A percentile compares a stretch with the other conserved stretches of the same genome.
These are phyloP conservation scores for Halcyon smyrnensis DNA, from an alignment of 2,797 vertebrate genomes.

Conservation along the genomic window DNA sequence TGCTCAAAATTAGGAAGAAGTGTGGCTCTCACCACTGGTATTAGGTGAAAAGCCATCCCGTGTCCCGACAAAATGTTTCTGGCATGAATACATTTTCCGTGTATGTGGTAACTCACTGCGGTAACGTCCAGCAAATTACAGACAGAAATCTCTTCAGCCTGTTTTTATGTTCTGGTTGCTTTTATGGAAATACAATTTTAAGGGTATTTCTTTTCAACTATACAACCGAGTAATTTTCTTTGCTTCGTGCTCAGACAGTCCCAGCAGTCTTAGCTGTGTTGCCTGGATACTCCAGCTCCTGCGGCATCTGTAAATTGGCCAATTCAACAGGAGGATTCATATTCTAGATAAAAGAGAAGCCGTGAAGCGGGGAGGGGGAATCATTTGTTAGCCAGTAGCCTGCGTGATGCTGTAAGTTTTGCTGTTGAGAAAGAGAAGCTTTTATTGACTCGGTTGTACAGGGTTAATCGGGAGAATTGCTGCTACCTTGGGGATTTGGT, in stretches of 20 bases:
- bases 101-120: neutral
- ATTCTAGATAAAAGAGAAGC: slow-evolving; percentile 30
- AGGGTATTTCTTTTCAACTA: slow-evolving; percentile 33
- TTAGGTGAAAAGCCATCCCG: neutral
- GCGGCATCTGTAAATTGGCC: slow-evolving; percentile 66
- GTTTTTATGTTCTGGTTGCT: neutral
- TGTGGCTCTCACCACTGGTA: neutral
- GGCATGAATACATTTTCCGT: neutral
- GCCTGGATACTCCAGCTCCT: slow-evolving; percentile 70
- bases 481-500: neutral
- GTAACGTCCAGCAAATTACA: neutral
- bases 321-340: slow-evolving; percentile 50
- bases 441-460: neutral
- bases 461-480: neutral
- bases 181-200: slow-evolving; percentile 20
- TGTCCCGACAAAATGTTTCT: neutral
- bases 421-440: neutral
- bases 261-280: slow-evolving; percentile 57
- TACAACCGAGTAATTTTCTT: slow-evolving; percentile 53
- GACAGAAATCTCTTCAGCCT: neutral
- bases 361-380: neutral
- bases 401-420: neutral
- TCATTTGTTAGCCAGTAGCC: neutral
- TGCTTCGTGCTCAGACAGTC: slow-evolving; percentile 13
- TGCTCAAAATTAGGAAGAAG: neutral